These are phyloP conservation scores for Microtus ochrogaster DNA, from an alignment of 2,113 vertebrate species.

Conservation along the genomic window DNA sequence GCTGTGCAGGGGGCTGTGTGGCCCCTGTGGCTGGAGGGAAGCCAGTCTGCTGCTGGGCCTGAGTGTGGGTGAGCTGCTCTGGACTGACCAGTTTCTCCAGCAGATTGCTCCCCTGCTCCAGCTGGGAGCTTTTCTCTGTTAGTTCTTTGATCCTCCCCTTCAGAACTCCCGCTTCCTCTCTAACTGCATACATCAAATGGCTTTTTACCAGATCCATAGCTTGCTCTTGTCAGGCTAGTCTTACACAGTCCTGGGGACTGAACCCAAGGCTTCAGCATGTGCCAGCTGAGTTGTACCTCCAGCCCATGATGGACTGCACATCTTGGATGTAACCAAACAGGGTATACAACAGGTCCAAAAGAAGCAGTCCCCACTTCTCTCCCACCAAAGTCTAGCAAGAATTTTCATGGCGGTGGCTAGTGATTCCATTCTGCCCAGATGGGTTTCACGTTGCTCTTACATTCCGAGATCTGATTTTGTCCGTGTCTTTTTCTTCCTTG, in stretches of 20 bases:
- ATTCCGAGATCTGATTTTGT: neutral
- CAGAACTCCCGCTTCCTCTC: conserved; percentile 96
- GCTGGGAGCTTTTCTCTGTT: conserved; percentile 95
- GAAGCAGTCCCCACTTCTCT: neutral
- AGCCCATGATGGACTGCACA: neutral
- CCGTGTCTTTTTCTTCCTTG: neutral
- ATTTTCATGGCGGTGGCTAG: neutral
- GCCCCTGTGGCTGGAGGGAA: conserved; percentile 90
- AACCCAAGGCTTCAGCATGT: neutral
- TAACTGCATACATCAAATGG: conserved; percentile 96
- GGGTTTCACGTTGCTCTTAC: neutral
- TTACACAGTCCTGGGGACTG: neutral
- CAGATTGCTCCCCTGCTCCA: conserved; percentile 96
- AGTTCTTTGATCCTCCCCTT: conserved; percentile 98
- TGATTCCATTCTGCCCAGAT: neutral
- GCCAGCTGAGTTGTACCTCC: neutral
- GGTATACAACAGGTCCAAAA: rapidly evolving
- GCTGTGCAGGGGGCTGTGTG: conserved; percentile 88
- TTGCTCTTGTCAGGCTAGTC: neutral
- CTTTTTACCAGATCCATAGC: conserved; percentile 94
- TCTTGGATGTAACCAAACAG: neutral
- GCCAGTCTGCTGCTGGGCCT: conserved; percentile 95
- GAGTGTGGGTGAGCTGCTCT: conserved; percentile 96
- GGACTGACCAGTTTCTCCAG: conserved; percentile 96
- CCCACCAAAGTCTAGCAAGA: neutral